phyloP scores from a whole-genome alignment of 2,113 vertebrate genomes.

The Pelecanus crispus region DNA sequence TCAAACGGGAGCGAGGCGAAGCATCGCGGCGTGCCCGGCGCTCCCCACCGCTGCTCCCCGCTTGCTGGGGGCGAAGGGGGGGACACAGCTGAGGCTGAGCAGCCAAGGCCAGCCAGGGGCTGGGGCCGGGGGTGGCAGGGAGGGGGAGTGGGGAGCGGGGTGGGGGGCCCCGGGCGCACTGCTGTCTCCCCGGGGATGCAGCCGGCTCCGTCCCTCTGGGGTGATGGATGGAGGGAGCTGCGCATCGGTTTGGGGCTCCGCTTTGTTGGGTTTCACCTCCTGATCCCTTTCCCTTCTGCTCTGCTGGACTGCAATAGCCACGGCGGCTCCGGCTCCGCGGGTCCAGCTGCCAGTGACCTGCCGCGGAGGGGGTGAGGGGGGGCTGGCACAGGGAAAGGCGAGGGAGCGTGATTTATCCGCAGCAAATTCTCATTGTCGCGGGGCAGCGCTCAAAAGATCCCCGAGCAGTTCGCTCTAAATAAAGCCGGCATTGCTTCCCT shows the following conservation, averaged over 20 bases:
- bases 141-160: background rate
- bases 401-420: background rate
- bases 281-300: conserved; percentile 64
- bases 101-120: background rate
- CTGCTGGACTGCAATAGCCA: conserved; percentile 38
- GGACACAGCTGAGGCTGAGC: too few relatives aligned
- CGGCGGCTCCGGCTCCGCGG: background rate
- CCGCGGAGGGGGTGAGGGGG: background rate
- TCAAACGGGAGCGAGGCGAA: background rate
- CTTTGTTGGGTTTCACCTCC: conserved; percentile 43
- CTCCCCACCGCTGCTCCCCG: background rate
- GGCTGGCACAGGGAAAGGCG: background rate
- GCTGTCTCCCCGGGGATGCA: background rate
- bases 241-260: background rate
- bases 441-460: conserved; percentile 2
- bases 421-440: background rate
- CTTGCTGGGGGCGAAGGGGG: background rate
- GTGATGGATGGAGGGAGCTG: conserved; percentile 22
- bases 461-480: conserved; percentile 37
- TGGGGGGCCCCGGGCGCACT: background rate
- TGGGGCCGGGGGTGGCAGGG: background rate
- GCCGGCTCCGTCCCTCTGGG: background rate
- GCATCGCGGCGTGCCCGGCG: background rate
- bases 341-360: conserved; percentile 16
- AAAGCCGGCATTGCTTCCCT: conserved; percentile 48